A percentile compares a stretch with the other conserved stretches of the same genome.
These are phyloP conservation scores for Chrysemys picta DNA, from an alignment of 2,113 vertebrate genomes.

Conservation along the genomic window DNA sequence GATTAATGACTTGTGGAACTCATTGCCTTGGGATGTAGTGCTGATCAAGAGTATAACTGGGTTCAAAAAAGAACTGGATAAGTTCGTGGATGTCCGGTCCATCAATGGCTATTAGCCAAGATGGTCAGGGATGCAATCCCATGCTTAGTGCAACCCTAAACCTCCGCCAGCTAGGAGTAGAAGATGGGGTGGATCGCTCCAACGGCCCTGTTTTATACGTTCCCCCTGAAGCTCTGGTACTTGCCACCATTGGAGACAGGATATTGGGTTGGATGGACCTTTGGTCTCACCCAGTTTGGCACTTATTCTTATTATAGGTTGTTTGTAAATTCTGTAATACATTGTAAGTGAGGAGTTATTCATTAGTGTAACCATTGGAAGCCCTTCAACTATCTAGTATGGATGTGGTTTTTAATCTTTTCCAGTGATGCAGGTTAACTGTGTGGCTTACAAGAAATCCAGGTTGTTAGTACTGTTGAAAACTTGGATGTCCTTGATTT, in stretches of 20 bases:
- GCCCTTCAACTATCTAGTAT: neutral
- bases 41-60: neutral
- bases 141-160: neutral
- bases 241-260: neutral
- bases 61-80: neutral
- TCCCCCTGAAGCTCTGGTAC: neutral
- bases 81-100: neutral
- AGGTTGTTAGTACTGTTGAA: neutral
- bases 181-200: neutral
- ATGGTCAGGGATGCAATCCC: neutral
- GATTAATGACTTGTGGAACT: neutral
- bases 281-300: neutral
- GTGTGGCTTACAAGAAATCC: neutral
- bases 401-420: conserved; percentile 10
- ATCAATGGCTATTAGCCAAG: neutral
- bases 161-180: neutral
- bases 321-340: neutral
- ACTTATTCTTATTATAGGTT: neutral
- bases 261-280: neutral
- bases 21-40: neutral
- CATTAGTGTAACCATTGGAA: neutral
- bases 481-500: conserved; percentile 19
- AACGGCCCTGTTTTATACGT: neutral
- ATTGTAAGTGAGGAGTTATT: neutral
- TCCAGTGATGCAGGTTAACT: neutral